Conservation (phyloP, 2,888 invertebrate species). For the Acronicta leporina region DNA sequence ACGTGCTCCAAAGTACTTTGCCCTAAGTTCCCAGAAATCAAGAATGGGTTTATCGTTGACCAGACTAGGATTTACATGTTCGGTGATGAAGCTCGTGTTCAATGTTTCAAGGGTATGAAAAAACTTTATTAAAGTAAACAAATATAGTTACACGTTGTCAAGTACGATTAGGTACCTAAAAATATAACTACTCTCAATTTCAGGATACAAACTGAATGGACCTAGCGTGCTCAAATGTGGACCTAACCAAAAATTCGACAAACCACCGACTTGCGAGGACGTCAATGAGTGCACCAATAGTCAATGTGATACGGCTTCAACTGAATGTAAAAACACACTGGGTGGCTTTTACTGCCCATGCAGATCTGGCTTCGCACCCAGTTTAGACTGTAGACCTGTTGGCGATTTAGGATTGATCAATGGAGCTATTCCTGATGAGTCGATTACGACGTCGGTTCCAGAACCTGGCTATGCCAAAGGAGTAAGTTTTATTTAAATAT, state of each 20-base stretch:
- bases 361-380: conserved; percentile 94
- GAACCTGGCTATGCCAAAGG: conserved; percentile 95
- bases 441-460: conserved; percentile 94
- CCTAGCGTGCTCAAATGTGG: conserved; percentile 95
- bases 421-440: conserved; percentile 96
- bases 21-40: conserved; percentile 93
- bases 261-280: conserved; percentile 96
- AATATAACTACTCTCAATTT: conserved; percentile 32
- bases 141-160: not conserved
- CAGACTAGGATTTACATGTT: conserved; percentile 93
- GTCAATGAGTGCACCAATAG: conserved; percentile 96
- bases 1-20: conserved; percentile 94
- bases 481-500: conserved; percentile 79
- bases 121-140: not conserved
- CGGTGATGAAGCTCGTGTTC: conserved; percentile 97
- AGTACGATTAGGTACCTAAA: not conserved
- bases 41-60: conserved; percentile 96
- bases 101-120: conserved; percentile 92
- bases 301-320: conserved; percentile 96
- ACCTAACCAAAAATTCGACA: conserved; percentile 94
- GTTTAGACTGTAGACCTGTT: conserved; percentile 96
- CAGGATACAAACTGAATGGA: conserved; percentile 95
- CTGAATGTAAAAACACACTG: conserved; percentile 96
- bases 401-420: conserved; percentile 96
- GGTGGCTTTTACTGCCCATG: conserved; percentile 97